Conservation (phyloP, 2,888 invertebrate species). For the Drosophila emarginata region DNA sequence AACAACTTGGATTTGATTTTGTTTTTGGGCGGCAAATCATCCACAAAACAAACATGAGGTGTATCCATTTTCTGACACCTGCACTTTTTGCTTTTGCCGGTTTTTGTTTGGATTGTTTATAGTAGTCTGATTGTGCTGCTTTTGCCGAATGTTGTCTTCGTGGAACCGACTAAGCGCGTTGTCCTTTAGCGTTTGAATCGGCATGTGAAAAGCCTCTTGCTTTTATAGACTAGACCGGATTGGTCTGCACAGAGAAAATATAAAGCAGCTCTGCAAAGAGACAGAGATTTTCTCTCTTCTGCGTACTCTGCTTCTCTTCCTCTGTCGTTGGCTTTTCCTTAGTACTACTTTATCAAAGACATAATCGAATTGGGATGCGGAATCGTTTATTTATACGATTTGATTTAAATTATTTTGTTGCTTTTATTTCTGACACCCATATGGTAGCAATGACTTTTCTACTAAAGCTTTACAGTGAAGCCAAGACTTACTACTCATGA, state of each 20-base stretch:
- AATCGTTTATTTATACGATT: constrained; percentile 47
- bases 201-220: constrained; percentile 68
- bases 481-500: too few species aligned
- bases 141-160: constrained; percentile 9
- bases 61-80: constrained; percentile 55
- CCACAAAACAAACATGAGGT: constrained; percentile 76
- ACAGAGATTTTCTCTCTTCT: not conserved
- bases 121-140: constrained; percentile 15
- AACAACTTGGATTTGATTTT: constrained; percentile 4
- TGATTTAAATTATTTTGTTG: constrained; percentile 22
- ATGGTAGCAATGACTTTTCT: constrained; percentile 48
- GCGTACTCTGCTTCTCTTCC: constrained; percentile 1
- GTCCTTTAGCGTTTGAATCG: constrained; percentile 78
- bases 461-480: too few species aligned
- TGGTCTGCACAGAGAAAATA: constrained; percentile 31
- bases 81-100: constrained; percentile 64
- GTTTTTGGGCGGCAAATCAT: constrained; percentile 55
- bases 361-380: constrained; percentile 52
- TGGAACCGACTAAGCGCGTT: constrained; percentile 48
- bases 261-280: constrained; percentile 26
- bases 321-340: constrained; percentile 8
- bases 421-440: constrained; percentile 43
- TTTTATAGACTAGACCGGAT: constrained; percentile 78
- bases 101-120: constrained; percentile 42
- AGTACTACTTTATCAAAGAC: constrained; percentile 37